Base-by-base conservation (phyloP, 1,140 invertebrate species). In the Zeugodacus cucurbitae region DNA sequence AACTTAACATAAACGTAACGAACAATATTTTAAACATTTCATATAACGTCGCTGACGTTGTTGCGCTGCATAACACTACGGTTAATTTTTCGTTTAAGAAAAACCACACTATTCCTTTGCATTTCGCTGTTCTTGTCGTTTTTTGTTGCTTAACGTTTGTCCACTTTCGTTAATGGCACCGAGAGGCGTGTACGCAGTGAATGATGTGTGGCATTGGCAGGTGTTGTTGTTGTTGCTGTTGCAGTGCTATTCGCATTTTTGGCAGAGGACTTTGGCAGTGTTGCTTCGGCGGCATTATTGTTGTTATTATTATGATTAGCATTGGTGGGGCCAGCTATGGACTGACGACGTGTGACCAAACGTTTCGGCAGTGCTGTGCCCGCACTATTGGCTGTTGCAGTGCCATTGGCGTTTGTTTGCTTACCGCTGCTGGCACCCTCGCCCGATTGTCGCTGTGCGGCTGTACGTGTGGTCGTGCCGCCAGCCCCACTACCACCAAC, bases 151-250 rank as follows among this genome's bases (percentile, higher is more conserved):
- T 82, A 82, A 54, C 74, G 74, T 48, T 82, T 82, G 29, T 82
- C 74, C 11, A 48, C n/a, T 82, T 82, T 82, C 41, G 22, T 48
- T 14, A 82, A 82, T 26, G 92, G 92, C 88, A 92, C 90, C 44
- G 92, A 93, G 11, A 93, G 90, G 54, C 92, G 91, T 32, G 92
- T 91, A 64, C 92, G 92, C 58, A 93, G 86, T 14, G 91, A 90
- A 87, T 91, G 90, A 4, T 89, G 44, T 34, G 88, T 87, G 14
- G 62, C 78, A 87, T 87, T 78, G 22, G 82, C 64, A 67, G 44
- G 44, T 44, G 88, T 37, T n/a, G 74, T 34, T 82, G 74, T 26
- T 78, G 70, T 37, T 32, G 62, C 8, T 37, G 14, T 37, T n/a
- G 34, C 3, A 74, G 17, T 74, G 22, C 2, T 41, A 32, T 41